Base-by-base conservation (phyloP, 2,797 vertebrate genomes). In the Eutrigla gurnardus region DNA sequence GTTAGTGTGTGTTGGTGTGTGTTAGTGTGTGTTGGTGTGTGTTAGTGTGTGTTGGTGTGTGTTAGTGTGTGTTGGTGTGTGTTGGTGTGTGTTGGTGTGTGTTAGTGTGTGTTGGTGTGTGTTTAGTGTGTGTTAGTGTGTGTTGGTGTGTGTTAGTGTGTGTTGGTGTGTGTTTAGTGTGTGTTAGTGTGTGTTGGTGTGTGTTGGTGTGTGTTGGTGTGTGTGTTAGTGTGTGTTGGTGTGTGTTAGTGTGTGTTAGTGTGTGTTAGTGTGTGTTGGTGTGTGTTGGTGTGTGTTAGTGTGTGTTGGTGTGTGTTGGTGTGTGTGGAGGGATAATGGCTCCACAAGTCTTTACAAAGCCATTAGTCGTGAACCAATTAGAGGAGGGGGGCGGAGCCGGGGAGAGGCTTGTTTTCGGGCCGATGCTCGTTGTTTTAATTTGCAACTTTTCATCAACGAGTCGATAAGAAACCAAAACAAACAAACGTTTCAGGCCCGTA, bases 321-420 rank as follows among this genome's bases (percentile, higher is more conserved):
- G 71, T 39, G 53, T 64, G 40, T 32, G 12, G 46, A 52, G 46
- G 75, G 67, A 82, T 79, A 83, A 81, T 54, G 72, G 76, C 83
- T 61, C 61, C 70, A 78, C 69, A 53, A 71, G 72, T 77, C 80
- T 89, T 85, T 88, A 79, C 81, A 83, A 89, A 86, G 80, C 70
- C 52, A 90, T 89, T 83, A 84, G 73, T 77, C 25, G 70, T 72
- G 73, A 89, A 76, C 78, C 77, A 84, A 88, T 89, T 86, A 84
- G 66, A 58, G 59, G 59, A 10, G 33, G 5, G 40, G 58, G 57
- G 53, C 33, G 65, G 71, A 58, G 68, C 7, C 49, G 64, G 46
- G 64, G 70, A 61, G 81, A 40, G 58, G 25, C 25, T 80, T 77
- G 75, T 78, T 77, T 80, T 81, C 58, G 36, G 76, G 54, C 71